Percentiles rank a stretch among this genome's conserved stretches.
Conservation (phyloP, 2,113 vertebrate genomes). For the Piliocolobus tephrosceles region DNA sequence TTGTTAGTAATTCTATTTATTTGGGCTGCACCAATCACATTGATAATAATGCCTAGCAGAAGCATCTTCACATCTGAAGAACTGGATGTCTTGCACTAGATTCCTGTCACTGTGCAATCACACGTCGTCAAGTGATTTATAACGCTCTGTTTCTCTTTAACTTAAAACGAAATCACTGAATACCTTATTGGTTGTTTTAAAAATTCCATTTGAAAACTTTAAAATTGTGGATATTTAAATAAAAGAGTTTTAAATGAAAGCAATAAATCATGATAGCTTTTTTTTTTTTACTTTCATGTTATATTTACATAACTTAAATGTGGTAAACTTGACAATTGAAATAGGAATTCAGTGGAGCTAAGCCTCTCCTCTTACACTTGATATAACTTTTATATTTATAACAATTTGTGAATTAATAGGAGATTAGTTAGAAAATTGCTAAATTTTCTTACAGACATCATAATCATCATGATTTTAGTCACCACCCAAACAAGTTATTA, state of each 20-base stretch:
- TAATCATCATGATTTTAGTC: background rate
- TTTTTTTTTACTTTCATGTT: background rate
- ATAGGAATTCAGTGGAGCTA: background rate
- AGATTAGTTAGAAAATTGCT: background rate
- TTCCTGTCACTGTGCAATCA: conserved; percentile 69
- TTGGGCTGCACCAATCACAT: background rate
- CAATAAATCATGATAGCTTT: background rate
- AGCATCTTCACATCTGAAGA: background rate
- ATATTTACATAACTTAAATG: background rate
- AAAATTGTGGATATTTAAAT: background rate
- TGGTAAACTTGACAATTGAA: background rate
- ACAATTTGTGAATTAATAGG: background rate
- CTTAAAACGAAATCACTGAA: conserved; percentile 66
- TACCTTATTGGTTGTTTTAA: conserved; percentile 71
- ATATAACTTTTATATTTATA: background rate
- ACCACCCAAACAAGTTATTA: background rate
- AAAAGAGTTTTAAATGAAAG: conserved; percentile 16
- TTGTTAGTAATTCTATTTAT: background rate
- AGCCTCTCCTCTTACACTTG: background rate
- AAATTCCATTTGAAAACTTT: background rate
- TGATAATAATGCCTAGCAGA: background rate
- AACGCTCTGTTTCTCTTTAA: conserved; percentile 34
- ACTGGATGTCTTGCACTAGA: background rate
- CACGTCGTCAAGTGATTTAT: conserved; percentile 62
- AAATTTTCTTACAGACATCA: background rate